phyloP scores from a whole-genome alignment of 1,140 invertebrate species.

The Tenebrio molitor region DNA sequence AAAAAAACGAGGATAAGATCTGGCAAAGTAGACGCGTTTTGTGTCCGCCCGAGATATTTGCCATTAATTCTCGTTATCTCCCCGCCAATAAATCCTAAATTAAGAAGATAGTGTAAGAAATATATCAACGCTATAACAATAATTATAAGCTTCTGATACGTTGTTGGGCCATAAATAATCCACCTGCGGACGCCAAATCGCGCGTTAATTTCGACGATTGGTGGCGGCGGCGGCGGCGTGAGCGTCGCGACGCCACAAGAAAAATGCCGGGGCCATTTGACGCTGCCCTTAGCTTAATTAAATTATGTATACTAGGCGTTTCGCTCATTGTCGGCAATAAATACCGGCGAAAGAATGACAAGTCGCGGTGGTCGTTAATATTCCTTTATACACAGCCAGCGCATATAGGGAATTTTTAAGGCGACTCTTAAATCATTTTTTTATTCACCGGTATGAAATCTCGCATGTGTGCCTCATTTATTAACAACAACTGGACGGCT shows the following conservation, averaged over 20 bases:
- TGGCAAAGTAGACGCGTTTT: slow-evolving; percentile 23
- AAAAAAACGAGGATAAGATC: slow-evolving; percentile 43
- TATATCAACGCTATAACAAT: slow-evolving; percentile 54
- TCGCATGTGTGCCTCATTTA: slow-evolving; percentile 39
- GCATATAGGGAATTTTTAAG: slow-evolving; percentile 36
- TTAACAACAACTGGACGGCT: slow-evolving; percentile 42
- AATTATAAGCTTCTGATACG: slow-evolving; percentile 51
- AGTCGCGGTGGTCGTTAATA: slow-evolving; percentile 25
- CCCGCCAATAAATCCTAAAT: slow-evolving; percentile 51
- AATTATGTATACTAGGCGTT: slow-evolving; percentile 25
- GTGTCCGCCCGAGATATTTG: slow-evolving; percentile 41
- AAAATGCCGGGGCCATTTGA: slow-evolving; percentile 40
- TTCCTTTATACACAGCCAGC: slow-evolving; percentile 20
- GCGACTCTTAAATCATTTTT: slow-evolving; percentile 40
- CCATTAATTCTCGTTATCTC: slow-evolving; percentile 51
- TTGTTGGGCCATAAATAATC: slow-evolving; percentile 23
- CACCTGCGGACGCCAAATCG: slow-evolving; percentile 26
- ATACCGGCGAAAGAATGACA: slow-evolving; percentile 27
- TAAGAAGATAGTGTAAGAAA: slow-evolving; percentile 53
- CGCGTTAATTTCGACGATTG: slow-evolving; percentile 29
- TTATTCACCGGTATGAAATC: slow-evolving; percentile 25
- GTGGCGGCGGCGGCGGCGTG: slow-evolving; percentile 20
- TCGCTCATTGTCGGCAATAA: slow-evolving; percentile 13
- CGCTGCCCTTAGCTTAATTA: slow-evolving; percentile 40
- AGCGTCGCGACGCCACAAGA: slow-evolving; percentile 35